phyloP scores from a whole-genome alignment of 64 coral and sea anemone species.

The Anthopleura sola region DNA sequence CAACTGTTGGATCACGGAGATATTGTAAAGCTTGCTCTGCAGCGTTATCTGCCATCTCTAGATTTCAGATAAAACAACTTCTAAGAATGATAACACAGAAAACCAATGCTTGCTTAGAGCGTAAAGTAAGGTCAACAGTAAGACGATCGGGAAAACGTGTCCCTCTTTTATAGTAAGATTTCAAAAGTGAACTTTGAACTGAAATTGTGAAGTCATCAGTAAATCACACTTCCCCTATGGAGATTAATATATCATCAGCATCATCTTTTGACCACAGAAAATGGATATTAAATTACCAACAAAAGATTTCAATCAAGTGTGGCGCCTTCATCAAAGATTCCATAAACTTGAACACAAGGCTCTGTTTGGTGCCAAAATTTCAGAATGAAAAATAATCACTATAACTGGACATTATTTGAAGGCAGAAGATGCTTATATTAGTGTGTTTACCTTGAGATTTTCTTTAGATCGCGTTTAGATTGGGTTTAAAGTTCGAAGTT shows the following conservation, averaged over 20 bases:
- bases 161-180: neutral
- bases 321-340: neutral
- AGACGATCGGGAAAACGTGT: neutral
- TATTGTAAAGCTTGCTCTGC: conserved; percentile 65
- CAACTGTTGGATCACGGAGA: conserved; percentile 66
- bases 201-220: neutral
- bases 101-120: neutral
- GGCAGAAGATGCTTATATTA: neutral
- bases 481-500: neutral
- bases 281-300: neutral
- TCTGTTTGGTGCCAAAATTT: neutral
- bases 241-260: neutral
- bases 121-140: neutral
- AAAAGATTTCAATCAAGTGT: neutral
- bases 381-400: neutral
- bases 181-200: conserved; percentile 13
- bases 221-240: neutral
- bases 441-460: neutral
- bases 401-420: neutral
- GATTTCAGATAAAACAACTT: neutral
- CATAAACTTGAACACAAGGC: neutral
- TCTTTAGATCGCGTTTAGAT: neutral
- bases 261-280: neutral
- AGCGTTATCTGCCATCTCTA: conserved; percentile 45
- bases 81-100: neutral